Percentiles rank a stretch among this genome's conserved stretches.
Conservation (phyloP, 2,888 invertebrate species). For the Scaptodrosophila latifasciaeformis region DNA sequence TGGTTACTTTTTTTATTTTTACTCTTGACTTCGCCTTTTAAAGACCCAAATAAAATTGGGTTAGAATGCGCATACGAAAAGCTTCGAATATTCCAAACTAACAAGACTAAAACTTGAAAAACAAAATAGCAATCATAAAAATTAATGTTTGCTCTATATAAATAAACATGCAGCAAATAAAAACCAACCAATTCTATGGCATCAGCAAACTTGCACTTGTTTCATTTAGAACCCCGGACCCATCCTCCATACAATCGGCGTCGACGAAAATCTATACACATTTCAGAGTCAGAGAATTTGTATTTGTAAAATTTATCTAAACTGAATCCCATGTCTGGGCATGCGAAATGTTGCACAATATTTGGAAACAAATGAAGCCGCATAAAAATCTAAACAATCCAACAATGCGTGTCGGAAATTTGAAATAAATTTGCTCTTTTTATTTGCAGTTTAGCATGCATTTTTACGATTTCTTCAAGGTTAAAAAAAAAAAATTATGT, state of each 20-base stretch:
- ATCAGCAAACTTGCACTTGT: conserved; percentile 59
- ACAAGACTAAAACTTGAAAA: conserved; percentile 2
- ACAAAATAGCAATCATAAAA: conserved; percentile 37
- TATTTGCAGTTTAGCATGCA: no score
- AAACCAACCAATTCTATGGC: conserved; percentile 36
- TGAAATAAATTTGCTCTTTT: no score
- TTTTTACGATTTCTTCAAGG: no score
- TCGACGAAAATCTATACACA: no score
- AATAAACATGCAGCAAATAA: conserved; percentile 43
- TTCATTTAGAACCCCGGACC: conserved; percentile 21
- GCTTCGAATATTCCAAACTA: conserved; percentile 17
- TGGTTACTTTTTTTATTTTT: no score
- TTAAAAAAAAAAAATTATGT: no score
- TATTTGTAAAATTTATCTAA: no score
- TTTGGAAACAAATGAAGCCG: conserved; percentile 15
- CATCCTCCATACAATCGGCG: neutral
- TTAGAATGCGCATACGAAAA: conserved; percentile 41
- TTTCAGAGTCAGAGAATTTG: no score
- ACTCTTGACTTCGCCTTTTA: no score
- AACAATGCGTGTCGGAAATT: conserved; percentile 12
- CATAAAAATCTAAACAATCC: neutral
- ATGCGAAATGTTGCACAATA: conserved; percentile 24
- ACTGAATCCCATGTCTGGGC: conserved; percentile 16
- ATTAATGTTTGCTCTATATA: conserved; percentile 33
- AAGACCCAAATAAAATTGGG: conserved; percentile 22